phyloP scores from a whole-genome alignment of 2,888 invertebrate species.

The Chrysomela aeneicollis region DNA sequence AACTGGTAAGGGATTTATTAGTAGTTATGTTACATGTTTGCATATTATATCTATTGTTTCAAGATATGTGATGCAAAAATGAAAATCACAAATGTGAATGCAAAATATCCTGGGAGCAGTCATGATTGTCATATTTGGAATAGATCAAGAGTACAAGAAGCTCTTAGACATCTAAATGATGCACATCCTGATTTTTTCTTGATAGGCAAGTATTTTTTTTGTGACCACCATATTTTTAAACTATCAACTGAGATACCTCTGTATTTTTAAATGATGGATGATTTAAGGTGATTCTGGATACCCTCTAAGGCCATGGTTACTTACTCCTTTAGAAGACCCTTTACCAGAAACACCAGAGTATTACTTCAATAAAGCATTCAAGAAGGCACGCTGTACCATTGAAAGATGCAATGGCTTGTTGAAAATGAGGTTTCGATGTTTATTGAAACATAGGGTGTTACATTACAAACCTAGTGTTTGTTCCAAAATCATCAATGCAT shows the following conservation, averaged over 20 bases:
- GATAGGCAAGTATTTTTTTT: slow-evolving; percentile 18
- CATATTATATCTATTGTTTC: slow-evolving; percentile 2
- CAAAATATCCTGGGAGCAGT: slow-evolving; percentile 13
- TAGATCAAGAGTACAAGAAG: not conserved
- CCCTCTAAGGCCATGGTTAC: not conserved
- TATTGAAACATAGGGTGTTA: slow-evolving; percentile 17
- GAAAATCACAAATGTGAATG: slow-evolving; percentile 14
- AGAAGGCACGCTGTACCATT: slow-evolving; percentile 15
- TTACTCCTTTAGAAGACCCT: slow-evolving; percentile 26
- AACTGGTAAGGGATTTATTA: slow-evolving; percentile 10
- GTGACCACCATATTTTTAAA: too few species aligned
- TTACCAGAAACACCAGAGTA: slow-evolving; percentile 24
- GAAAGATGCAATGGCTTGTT: slow-evolving; percentile 19
- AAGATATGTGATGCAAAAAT: slow-evolving; percentile 14
- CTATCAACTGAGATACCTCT: too few species aligned
- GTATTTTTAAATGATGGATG: too few species aligned
- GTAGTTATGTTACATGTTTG: not conserved
- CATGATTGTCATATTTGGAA: slow-evolving; percentile 27
- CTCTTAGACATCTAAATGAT: slow-evolving; percentile 11
- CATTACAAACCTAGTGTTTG: slow-evolving; percentile 20
- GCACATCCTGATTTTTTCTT: slow-evolving; percentile 18
- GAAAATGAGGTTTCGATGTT: slow-evolving; percentile 13
- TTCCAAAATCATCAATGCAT: too few species aligned
- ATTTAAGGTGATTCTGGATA: slow-evolving; percentile 15
- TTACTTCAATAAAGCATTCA: slow-evolving; percentile 10